Evolutionary conservation across 2,888 invertebrate genomes (phyloP), one percentile per base, ranked within the genome.

Genomic region (Apotomis betuletana): DNA sequence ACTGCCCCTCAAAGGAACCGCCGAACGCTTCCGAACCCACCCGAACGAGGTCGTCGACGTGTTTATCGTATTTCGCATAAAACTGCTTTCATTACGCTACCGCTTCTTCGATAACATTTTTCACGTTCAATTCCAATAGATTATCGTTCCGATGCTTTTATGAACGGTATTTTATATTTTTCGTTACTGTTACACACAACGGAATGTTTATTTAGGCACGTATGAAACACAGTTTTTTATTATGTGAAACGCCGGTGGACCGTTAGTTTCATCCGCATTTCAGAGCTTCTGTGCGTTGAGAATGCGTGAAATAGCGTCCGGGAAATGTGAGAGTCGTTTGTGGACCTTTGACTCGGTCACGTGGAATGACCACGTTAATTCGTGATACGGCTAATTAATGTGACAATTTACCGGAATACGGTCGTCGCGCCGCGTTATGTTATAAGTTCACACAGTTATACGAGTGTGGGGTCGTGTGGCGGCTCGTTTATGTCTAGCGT

Each of bases 1-100:
- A 87, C 79, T 80, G 82, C 74, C 75, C 75, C 83, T 88, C 89
- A 90, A 91, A 91, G 89, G 82, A 78, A 83, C 90, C 91, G 91
- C 85, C 78, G 78, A 77, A 74, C 75, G 81, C 84, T 84, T 85
- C 87, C 85, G 85, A 87, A 81, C 81, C 75, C 82, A 78, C 77
- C 81, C 82, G 78, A 86, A 81, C 78, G 82, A 77, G 89, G 87
- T 87, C 87, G 81, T 83, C 82, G 85, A 85, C 86, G 82, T 83
- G 77, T 77, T 80, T 85, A 86, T 88, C 82, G 77, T 78, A 82
- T 84, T 86, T 83, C 79, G 83, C 83, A 83, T 83, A 79, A 83
- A 84, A 82, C 72, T 72, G 72, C 72, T 68, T 72, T 68, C 72
- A 72, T 68, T 72, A 63, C 52, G 72, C 72, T 72, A 72, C 72